Percentiles rank a stretch among this genome's conserved stretches.
Evolutionary conservation across 2,797 vertebrate species (phyloP).

Genomic region (Monodelphis domestica): DNA sequence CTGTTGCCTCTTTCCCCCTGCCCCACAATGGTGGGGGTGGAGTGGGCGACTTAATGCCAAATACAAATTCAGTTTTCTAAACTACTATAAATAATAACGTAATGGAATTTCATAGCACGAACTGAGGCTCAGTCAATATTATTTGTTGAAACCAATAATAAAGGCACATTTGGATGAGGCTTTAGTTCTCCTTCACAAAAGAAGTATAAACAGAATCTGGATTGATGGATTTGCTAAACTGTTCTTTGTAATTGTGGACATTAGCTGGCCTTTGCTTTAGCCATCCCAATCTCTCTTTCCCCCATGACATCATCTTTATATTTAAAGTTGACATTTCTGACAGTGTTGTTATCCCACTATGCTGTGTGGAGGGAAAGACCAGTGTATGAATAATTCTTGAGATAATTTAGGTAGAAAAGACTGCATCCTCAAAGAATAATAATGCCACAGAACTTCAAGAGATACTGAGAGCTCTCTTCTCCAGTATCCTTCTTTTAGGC

Average conservation of each 20-base stretch:
- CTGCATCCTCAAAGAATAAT: neutral
- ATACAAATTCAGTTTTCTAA: neutral
- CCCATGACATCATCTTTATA: neutral
- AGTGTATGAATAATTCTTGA: neutral
- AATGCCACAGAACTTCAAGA: neutral
- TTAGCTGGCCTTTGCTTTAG: neutral
- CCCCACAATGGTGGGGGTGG: neutral
- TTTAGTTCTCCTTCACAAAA: neutral
- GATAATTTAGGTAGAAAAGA: conserved; percentile 9
- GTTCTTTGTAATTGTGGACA: neutral
- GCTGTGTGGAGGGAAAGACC: neutral
- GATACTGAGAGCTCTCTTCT: neutral
- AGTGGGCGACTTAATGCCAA: neutral
- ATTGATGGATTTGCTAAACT: neutral
- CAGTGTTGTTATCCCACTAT: neutral
- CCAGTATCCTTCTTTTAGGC: neutral
- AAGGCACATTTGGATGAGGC: neutral
- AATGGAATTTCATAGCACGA: neutral
- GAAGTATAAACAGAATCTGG: neutral
- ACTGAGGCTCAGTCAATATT: neutral
- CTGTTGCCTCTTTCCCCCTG: neutral
- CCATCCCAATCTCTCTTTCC: neutral
- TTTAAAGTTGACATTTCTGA: neutral
- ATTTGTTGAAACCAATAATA: neutral
- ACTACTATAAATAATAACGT: neutral